phyloP scores from a whole-genome alignment of 2,797 vertebrate species.

The Schizothorax lantsangensis region DNA sequence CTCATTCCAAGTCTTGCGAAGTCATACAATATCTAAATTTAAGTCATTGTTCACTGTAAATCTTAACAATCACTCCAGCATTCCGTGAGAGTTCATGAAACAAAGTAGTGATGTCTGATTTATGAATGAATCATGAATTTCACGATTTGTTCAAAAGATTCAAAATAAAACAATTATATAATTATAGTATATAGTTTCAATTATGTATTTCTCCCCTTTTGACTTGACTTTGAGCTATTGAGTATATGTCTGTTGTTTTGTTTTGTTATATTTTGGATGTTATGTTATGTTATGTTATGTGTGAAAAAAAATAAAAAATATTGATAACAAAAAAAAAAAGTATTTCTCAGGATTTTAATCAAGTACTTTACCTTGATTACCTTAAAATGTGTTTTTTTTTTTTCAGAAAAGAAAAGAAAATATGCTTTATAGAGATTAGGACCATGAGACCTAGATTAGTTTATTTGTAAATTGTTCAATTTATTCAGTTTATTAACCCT shows the following conservation, averaged over 20 bases:
- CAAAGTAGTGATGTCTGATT: background rate
- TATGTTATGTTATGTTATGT: too few relatives aligned
- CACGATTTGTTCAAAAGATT: background rate
- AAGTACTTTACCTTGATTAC: background rate
- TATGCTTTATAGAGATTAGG: background rate
- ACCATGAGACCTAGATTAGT: background rate
- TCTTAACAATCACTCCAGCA: background rate
- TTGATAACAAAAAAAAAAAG: too few relatives aligned
- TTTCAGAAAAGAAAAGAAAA: too few relatives aligned
- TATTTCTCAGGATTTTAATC: background rate
- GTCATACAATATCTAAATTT: background rate
- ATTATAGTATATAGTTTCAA: background rate
- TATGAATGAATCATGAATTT: background rate
- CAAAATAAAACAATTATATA: background rate
- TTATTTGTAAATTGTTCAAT: background rate
- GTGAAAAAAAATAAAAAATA: too few relatives aligned
- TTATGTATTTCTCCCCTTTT: background rate
- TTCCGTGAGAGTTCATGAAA: background rate
- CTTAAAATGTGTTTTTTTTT: too few relatives aligned
- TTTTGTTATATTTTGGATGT: too few relatives aligned
- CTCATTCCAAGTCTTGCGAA: background rate
- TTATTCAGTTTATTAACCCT: background rate
- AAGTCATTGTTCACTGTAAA: background rate
- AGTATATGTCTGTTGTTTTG: too few relatives aligned
- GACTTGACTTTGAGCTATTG: too few relatives aligned